Conservation (phyloP, 2,888 invertebrate species). For the Dendrolimus pini region DNA sequence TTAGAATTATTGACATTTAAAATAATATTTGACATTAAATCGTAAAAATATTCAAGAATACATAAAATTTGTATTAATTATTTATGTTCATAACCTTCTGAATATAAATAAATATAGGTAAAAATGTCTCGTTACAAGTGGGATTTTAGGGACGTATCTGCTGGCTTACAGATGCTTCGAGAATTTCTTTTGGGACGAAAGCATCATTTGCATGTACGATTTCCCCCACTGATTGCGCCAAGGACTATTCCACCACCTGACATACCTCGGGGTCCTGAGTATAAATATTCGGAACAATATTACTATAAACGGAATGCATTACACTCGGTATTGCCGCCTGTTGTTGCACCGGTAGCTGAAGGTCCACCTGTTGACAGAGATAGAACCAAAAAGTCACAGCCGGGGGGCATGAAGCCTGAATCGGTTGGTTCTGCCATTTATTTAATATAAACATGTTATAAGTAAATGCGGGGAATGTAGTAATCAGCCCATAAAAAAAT, state of each 20-base stretch:
- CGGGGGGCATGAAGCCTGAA: constrained; percentile 29
- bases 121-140: constrained; percentile 20
- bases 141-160: constrained; percentile 46
- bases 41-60: too few relatives aligned
- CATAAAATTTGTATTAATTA: too few relatives aligned
- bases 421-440: constrained; percentile 21
- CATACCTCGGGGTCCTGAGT: constrained; percentile 44
- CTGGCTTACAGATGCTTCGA: constrained; percentile 35
- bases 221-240: constrained; percentile 37
- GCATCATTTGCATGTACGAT: constrained; percentile 41
- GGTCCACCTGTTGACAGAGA: constrained; percentile 27
- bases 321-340: constrained; percentile 50
- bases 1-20: too few relatives aligned
- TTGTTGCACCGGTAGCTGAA: constrained; percentile 50
- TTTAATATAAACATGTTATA: too few relatives aligned
- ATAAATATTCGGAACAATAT: constrained; percentile 43
- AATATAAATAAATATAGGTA: too few relatives aligned
- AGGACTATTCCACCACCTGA: constrained; percentile 49
- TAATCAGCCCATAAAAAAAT: too few relatives aligned
- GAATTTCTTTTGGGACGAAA: constrained; percentile 49
- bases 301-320: constrained; percentile 36
- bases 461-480: too few relatives aligned
- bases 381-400: constrained; percentile 18
- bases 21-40: too few relatives aligned
- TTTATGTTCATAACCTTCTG: too few relatives aligned